phyloP scores from a whole-genome alignment of 2,888 invertebrate species.

The Pimpla rufipes region DNA sequence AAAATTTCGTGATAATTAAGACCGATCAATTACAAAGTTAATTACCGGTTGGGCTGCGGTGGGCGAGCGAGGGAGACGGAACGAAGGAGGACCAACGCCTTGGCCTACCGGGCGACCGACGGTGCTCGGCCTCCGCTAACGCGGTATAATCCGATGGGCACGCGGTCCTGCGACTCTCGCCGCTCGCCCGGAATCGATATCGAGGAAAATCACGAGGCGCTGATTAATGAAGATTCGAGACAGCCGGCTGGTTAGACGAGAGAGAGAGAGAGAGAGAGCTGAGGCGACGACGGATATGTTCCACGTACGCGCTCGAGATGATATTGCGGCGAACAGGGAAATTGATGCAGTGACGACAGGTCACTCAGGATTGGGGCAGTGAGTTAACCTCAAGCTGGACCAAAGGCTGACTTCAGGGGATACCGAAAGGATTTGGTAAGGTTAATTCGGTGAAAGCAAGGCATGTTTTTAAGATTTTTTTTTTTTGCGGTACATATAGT shows the following conservation, averaged over 20 bases:
- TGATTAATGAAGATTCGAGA: constrained; percentile 64
- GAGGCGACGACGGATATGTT: constrained; percentile 16
- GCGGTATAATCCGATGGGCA: constrained; percentile 56
- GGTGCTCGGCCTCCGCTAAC: constrained; percentile 58
- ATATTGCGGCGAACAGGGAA: constrained; percentile 42
- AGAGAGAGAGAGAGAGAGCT: constrained; percentile 33
- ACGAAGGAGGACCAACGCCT: constrained; percentile 56
- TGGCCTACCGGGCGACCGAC: constrained; percentile 40
- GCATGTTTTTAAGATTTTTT: too few relatives aligned
- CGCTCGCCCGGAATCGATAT: constrained; percentile 60
- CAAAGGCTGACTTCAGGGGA: not conserved
- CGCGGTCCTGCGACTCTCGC: constrained; percentile 36
- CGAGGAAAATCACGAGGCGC: constrained; percentile 52
- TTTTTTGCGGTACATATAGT: too few relatives aligned
- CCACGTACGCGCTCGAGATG: not conserved
- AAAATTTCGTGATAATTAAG: constrained; percentile 80
- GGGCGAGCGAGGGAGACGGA: constrained; percentile 47
- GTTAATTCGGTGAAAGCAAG: too few relatives aligned
- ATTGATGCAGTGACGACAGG: constrained; percentile 31
- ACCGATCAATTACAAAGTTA: constrained; percentile 78
- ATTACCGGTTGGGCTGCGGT: constrained; percentile 73
- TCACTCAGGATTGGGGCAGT: constrained; percentile 16
- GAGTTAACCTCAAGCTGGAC: not conserved
- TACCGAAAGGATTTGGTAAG: too few relatives aligned
- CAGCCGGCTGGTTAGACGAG: constrained; percentile 48